phyloP scores from a whole-genome alignment of 2,797 vertebrate genomes.

The Chaetodon trifasciatus region DNA sequence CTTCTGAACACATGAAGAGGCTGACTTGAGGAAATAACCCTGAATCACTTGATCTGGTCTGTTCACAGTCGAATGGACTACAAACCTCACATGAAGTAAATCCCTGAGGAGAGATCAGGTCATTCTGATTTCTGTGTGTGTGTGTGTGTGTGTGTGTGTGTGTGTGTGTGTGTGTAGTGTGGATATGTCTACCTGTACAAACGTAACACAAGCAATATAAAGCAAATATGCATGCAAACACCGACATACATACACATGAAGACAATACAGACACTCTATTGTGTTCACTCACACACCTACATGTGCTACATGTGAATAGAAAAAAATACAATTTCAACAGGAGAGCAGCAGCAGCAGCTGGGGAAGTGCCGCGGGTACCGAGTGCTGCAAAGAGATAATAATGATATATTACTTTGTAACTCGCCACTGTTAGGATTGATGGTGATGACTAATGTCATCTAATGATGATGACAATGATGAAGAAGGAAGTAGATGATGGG shows the following conservation, averaged over 20 bases:
- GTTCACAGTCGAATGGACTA: constrained; percentile 32
- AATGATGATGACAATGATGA: constrained; percentile 84
- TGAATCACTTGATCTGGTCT: constrained; percentile 33
- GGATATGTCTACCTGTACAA: constrained; percentile 15
- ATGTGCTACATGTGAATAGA: constrained; percentile 28
- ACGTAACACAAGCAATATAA: not conserved
- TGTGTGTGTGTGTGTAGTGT: not conserved
- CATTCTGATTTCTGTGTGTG: constrained; percentile 11
- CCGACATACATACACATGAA: not conserved
- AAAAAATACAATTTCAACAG: constrained; percentile 24
- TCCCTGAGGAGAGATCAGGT: constrained; percentile 32
- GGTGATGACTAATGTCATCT: constrained; percentile 81
- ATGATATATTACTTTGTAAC: constrained; percentile 80
- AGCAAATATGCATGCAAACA: not conserved
- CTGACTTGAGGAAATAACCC: constrained; percentile 59
- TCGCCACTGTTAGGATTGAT: constrained; percentile 74
- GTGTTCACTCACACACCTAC: constrained; percentile 26
- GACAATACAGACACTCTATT: not conserved
- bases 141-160: not conserved
- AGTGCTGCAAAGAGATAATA: constrained; percentile 81
- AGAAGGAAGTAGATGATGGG: constrained; percentile 79
- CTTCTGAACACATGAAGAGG: constrained; percentile 46
- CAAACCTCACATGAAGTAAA: constrained; percentile 28
- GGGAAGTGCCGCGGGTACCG: constrained; percentile 48
- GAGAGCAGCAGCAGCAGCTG: constrained; percentile 49